phyloP scores from a whole-genome alignment of 2,113 vertebrate genomes.

The Alligator mississippiensis region DNA sequence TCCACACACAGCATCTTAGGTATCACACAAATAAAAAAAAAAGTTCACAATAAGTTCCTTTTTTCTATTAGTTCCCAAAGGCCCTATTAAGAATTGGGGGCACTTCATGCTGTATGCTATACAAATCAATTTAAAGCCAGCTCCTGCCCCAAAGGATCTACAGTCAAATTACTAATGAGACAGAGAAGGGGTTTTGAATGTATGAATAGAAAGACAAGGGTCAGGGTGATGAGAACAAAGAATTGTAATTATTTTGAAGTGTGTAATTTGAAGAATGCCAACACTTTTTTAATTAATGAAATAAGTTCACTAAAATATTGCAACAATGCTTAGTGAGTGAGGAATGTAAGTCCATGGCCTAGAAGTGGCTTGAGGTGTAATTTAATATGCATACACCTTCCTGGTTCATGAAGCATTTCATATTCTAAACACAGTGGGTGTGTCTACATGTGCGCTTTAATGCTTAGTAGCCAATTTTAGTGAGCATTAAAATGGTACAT shows the following conservation, averaged over 20 bases:
- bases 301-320: not conserved
- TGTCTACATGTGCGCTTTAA: too few species aligned
- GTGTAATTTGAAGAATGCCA: not conserved
- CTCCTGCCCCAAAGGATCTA: not conserved
- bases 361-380: not conserved
- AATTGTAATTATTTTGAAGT: not conserved
- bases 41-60: not conserved
- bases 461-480: too few species aligned
- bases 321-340: not conserved
- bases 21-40: not conserved
- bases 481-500: too few species aligned
- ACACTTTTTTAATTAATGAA: not conserved
- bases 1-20: not conserved
- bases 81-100: not conserved
- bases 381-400: not conserved
- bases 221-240: not conserved
- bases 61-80: not conserved
- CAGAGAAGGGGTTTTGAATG: not conserved
- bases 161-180: not conserved
- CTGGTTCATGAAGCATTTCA: not conserved
- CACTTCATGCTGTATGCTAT: not conserved
- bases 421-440: not conserved
- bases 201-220: not conserved
- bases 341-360: not conserved
- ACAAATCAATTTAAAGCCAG: not conserved